phyloP scores from a whole-genome alignment of 2,888 invertebrate species.

The Sinopyrophorus schimmeli region DNA sequence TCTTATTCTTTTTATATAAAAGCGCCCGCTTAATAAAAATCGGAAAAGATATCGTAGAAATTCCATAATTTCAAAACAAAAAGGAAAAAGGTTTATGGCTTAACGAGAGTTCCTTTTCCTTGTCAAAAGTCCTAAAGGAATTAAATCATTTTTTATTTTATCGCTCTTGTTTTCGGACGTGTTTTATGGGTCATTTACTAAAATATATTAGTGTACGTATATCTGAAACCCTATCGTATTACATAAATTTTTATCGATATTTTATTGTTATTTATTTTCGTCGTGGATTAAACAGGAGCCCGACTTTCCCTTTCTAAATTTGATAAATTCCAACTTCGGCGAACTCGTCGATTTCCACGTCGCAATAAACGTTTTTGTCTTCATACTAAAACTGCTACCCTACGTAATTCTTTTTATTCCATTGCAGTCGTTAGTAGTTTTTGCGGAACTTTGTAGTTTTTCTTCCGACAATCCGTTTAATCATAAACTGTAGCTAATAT shows the following conservation, averaged over 20 bases:
- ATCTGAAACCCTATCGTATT: slow-evolving; percentile 16
- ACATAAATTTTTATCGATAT: slow-evolving; percentile 21
- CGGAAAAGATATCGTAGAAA: too few relatives aligned
- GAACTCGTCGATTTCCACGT: too few relatives aligned
- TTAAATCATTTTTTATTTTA: slow-evolving; percentile 25
- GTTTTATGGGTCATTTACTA: slow-evolving; percentile 24
- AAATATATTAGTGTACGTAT: slow-evolving; percentile 22
- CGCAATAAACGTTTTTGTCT: too few relatives aligned
- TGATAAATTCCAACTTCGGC: slow-evolving; percentile 9
- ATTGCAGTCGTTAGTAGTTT: slow-evolving; percentile 17
- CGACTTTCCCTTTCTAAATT: background rate
- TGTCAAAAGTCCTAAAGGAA: slow-evolving; percentile 8
- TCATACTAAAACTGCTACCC: slow-evolving; percentile 1
- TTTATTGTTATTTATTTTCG: slow-evolving; percentile 21
- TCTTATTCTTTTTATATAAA: background rate
- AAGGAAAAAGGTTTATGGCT: slow-evolving; percentile 8
- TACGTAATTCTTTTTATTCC: slow-evolving; percentile 12
- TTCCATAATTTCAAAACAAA: too few relatives aligned
- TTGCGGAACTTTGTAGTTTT: slow-evolving; percentile 11
- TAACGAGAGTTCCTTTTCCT: slow-evolving; percentile 3
- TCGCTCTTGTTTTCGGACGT: slow-evolving; percentile 21
- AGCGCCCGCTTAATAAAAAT: too few relatives aligned
- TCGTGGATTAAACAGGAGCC: slow-evolving; percentile 10
- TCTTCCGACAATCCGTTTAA: slow-evolving; percentile 21
- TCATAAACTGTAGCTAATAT: slow-evolving; percentile 32